Evolutionary conservation across 2,113 vertebrate species (phyloP), one percentile per base, ranked within the genome.

Genomic region (Bagarius yarrelli): DNA sequence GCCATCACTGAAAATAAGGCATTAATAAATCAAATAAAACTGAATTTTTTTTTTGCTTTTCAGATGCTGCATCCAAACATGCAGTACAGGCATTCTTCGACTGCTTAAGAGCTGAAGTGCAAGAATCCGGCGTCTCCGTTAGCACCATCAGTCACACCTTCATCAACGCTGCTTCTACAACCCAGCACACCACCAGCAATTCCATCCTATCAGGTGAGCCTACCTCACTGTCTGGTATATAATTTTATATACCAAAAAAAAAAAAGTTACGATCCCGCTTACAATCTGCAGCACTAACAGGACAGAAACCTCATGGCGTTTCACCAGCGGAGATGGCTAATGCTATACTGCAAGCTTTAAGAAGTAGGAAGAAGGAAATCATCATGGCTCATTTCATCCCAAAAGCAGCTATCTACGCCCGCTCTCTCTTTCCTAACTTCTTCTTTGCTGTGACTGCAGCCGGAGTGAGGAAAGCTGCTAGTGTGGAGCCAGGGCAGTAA

Each of bases 1-100:
- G n/a, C n/a, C n/a, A n/a, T n/a, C n/a, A n/a, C n/a, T n/a, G n/a
- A n/a, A n/a, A n/a, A n/a, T n/a, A n/a, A n/a, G n/a, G n/a, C n/a
- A n/a, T 40, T 40, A 40, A 40, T 40, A 40, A 40, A 40, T n/a
- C n/a, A n/a, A n/a, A n/a, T n/a, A n/a, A n/a, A 47, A 3, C 56
- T 76, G 40, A 79, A 36, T 25, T 25, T 19, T 1, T 47, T 25
- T 25, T 19, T 1, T 73, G 25, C 67, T 63, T 81, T 86, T 12
- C 78, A 99, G 97, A 99, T 25, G 94, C 97, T 2, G 97, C 97
- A 72, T 97, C 97, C 9, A 99, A 99, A 88, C 97, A 99, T 0
- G 97, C 97, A 0, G 93, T 94, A 1, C 94, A 95, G 14, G 97
- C 96, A 0, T 99, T 98, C 91, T 98, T 98, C 19, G 97, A 99